Conservation (phyloP, 2,113 vertebrate species). For the Brachyhypopomus occidentalis region DNA sequence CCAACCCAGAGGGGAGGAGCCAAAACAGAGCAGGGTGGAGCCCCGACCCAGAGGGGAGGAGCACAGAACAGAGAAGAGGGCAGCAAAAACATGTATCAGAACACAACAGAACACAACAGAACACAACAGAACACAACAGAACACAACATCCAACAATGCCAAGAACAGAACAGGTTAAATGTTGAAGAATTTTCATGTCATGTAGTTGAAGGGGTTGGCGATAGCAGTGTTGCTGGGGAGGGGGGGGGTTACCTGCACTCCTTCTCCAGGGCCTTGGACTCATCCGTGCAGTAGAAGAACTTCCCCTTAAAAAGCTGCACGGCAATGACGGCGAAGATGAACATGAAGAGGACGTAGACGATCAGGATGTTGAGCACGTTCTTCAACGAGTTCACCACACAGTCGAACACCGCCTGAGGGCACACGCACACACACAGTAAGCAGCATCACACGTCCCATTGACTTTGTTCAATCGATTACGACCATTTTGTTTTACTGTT, state of each 20-base stretch:
- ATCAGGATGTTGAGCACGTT: conserved; percentile 98
- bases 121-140: too few species aligned
- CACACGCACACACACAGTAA: neutral
- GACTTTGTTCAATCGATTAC: neutral
- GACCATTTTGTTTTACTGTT: neutral
- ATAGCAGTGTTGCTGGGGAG: neutral
- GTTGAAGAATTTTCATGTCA: too few species aligned
- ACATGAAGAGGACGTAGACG: conserved; percentile 99
- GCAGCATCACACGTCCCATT: neutral
- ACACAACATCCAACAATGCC: too few species aligned
- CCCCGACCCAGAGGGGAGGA: too few species aligned
- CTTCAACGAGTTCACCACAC: conserved; percentile 96
- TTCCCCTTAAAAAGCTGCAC: conserved; percentile 98
- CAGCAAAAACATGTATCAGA: too few species aligned
- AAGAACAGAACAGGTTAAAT: too few species aligned
- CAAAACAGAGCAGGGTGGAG: too few species aligned
- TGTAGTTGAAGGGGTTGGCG: too few species aligned
- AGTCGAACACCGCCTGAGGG: conserved; percentile 94
- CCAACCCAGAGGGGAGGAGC: too few species aligned
- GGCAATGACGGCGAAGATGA: conserved; percentile 97
- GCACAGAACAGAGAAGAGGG: too few species aligned
- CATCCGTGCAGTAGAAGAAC: conserved; percentile 97
- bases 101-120: too few species aligned
- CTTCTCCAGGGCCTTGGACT: conserved; percentile 92
- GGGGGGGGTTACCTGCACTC: conserved; percentile 86